These are phyloP conservation scores for Drosophila guanche DNA, from an alignment of 1,140 invertebrate genomes.

Conservation along the genomic window DNA sequence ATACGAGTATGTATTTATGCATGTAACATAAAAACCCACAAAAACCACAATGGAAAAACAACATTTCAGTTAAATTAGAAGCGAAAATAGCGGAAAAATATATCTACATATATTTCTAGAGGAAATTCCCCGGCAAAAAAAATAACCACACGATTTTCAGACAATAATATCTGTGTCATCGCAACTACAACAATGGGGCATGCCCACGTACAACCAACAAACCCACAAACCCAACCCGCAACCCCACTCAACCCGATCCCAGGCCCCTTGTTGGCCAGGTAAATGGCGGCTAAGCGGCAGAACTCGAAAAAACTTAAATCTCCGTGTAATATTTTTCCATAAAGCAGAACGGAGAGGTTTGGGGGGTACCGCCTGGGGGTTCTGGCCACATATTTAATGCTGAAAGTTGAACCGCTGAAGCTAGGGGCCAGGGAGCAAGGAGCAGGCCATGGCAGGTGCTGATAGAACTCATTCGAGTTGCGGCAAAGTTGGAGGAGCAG, in stretches of 20 bases:
- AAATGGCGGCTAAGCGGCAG: constrained; percentile 55
- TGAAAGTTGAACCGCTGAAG: constrained; percentile 51
- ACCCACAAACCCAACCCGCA: constrained; percentile 1
- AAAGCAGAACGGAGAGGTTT: constrained; percentile 39
- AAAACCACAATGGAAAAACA: constrained; percentile 45
- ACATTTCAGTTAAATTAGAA: constrained; percentile 76
- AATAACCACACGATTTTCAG: constrained; percentile 58
- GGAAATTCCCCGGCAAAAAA: constrained; percentile 38
- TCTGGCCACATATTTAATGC: constrained; percentile 75
- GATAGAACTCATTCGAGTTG: constrained; percentile 55
- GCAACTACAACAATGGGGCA: constrained; percentile 34
- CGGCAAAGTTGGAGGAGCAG: constrained; percentile 37
- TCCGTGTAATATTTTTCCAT: constrained; percentile 76
- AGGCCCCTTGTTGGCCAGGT: constrained; percentile 56
- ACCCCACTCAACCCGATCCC: constrained; percentile 1
- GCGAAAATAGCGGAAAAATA: constrained; percentile 69
- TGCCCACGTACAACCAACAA: constrained; percentile 13
- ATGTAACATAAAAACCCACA: constrained; percentile 5
- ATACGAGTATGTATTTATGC: no score
- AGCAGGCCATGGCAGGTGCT: constrained; percentile 39
- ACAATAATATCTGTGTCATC: constrained; percentile 79
- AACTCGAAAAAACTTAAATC: constrained; percentile 74
- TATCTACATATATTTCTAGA: constrained; percentile 38
- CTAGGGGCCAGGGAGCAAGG: neutral
- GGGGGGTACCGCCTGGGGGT: neutral